Evolutionary conservation across 2,797 vertebrate genomes (phyloP).

Genomic region (Notamacropus eugenii): DNA sequence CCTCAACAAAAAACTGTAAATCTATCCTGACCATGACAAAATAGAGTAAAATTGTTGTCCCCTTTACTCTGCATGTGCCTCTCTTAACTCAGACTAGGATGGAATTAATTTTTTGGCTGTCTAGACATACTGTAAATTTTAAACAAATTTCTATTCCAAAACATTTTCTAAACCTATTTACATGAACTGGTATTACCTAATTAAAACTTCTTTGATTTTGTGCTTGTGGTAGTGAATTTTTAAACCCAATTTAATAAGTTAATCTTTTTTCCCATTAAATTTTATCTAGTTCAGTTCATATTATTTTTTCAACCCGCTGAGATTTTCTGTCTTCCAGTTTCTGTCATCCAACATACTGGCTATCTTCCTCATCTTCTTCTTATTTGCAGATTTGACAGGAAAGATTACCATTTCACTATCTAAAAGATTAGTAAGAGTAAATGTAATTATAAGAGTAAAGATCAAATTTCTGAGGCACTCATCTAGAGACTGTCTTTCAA

Average conservation of each 20-base stretch:
- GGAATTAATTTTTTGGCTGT: neutral
- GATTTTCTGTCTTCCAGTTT: neutral
- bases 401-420: no score
- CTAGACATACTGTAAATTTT: neutral
- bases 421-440: no score
- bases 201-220: neutral
- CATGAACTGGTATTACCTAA: neutral
- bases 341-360: no score
- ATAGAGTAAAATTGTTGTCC: neutral
- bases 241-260: neutral
- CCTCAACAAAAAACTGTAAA: neutral
- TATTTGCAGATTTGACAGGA: no score
- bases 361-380: no score
- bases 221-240: neutral
- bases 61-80: neutral
- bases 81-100: neutral
- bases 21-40: neutral
- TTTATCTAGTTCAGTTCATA: neutral
- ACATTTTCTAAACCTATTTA: neutral
- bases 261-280: neutral
- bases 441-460: no score
- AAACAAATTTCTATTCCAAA: neutral
- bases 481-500: no score
- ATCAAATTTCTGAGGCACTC: no score
- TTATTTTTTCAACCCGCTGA: neutral